Evolutionary conservation across 2,797 vertebrate species (phyloP).

Genomic region (Thalassophryne amazonica): DNA sequence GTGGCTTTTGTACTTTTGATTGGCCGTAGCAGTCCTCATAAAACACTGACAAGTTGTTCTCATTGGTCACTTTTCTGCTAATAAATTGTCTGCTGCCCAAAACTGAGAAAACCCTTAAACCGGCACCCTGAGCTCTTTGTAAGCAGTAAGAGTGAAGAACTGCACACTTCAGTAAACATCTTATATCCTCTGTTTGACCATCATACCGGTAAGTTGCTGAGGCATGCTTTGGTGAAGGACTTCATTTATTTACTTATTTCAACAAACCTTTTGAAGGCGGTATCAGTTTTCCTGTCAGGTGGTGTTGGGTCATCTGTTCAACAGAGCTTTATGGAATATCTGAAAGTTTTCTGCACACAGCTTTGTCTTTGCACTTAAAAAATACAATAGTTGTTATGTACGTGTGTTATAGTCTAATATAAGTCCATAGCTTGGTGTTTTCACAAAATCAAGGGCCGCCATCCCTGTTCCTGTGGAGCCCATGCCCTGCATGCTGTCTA

Average conservation of each 20-base stretch:
- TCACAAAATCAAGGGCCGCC: too few species aligned
- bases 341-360: too few species aligned
- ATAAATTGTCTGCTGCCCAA: constrained; percentile 36
- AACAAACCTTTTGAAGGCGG: too few species aligned
- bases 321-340: too few species aligned
- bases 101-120: constrained; percentile 4
- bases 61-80: constrained; percentile 44
- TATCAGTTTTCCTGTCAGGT: too few species aligned
- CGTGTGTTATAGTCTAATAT: too few species aligned
- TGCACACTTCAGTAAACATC: constrained; percentile 21
- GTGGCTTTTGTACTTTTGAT: constrained; percentile 16
- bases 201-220: constrained; percentile 45
- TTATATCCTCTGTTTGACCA: constrained; percentile 8
- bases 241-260: not conserved
- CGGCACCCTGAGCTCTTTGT: constrained; percentile 17
- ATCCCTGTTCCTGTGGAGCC: too few species aligned
- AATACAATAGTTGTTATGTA: too few species aligned
- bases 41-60: constrained; percentile 36
- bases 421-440: too few species aligned
- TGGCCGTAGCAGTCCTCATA: constrained; percentile 51
- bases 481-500: too few species aligned
- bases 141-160: constrained; percentile 16
- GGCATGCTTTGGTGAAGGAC: not conserved
- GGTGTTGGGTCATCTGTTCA: too few species aligned
- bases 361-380: too few species aligned